Base-by-base conservation (phyloP, 1,140 invertebrate genomes). In the Venturia canescens region DNA sequence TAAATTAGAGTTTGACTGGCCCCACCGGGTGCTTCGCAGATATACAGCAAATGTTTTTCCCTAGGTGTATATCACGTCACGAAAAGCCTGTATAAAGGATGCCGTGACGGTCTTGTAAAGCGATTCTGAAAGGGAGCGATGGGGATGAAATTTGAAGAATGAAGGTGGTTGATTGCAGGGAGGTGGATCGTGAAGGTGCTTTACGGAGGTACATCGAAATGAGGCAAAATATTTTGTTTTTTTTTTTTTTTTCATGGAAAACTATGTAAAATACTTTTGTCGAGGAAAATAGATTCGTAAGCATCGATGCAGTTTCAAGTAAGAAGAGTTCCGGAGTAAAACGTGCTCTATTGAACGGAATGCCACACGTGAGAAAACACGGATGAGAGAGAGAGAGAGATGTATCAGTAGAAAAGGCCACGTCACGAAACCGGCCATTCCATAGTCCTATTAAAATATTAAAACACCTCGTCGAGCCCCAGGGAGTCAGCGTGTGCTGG, bases 361-460 rank as follows among this genome's bases (percentile, higher is more conserved):
- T 88, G 87, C 88, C 31, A 31, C 31, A 31, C 29, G 66, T 63
- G 66, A 69, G 66, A 69, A 69, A 13, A 69, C 26, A 69, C 66
- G 60, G 18, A 67, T 50, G 88, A 82, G 78, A 81, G 90, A 88
- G 88, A 82, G 78, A 81, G 90, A 88, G 90, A 69, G 90, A 91
- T 92, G 13, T 44, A 92, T 91, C 91, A 91, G 91, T 91, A 91
- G 89, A 88, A 90, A 91, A 89, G 83, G 90, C 87, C 89, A 89
- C 91, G 90, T 92, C 90, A 91, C 90, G 90, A 88, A 90, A 90
- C 88, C 86, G 88, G 87, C 88, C 86, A 88, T 90, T 91, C 87
- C 88, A 85, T 86, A 87, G 88, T 89, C 88, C 90, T 90, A 90
- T 91, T 92, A 90, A 92, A 92, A 92, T 92, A 92, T 92, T 92